Evolutionary conservation across 2,113 vertebrate species (phyloP).

Genomic region (Oxygymnocypris stewartii): DNA sequence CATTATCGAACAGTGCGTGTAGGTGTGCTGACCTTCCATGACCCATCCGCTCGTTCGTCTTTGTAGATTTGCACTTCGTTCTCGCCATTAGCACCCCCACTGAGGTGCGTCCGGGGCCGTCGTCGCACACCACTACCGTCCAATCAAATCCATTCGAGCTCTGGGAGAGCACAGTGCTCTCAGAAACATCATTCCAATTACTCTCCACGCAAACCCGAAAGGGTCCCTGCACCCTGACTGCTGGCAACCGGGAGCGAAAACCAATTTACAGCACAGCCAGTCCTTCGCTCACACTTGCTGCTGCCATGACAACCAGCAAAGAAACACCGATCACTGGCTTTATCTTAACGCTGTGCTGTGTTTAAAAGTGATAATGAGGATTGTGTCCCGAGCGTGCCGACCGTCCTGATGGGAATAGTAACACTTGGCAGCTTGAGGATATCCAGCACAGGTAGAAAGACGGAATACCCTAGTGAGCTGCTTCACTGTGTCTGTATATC

Average conservation of each 20-base stretch:
- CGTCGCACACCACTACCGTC: background rate
- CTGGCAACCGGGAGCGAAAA: conserved; percentile 12
- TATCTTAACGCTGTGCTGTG: conserved; percentile 12
- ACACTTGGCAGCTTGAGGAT: background rate
- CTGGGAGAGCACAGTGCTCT: background rate
- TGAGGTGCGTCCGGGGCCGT: background rate
- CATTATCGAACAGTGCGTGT: background rate
- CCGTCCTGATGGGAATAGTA: background rate
- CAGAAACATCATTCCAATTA: background rate
- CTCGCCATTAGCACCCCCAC: background rate
- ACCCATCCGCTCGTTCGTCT: background rate
- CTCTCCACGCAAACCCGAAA: background rate
- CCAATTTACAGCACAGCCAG: conserved; percentile 17
- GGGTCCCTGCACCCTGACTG: conserved; percentile 36
- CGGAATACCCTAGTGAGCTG: background rate
- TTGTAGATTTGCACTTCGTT: background rate
- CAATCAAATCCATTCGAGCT: conserved; percentile 3
- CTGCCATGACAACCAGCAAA: conserved; percentile 53
- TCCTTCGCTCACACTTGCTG: conserved; percentile 6
- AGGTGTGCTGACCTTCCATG: background rate
- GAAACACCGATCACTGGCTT: conserved; percentile 24
- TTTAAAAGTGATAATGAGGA: conserved; percentile 43
- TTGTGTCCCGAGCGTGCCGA: background rate
- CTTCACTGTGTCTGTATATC: background rate
- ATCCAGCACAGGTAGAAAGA: conserved; percentile 10